Conservation (phyloP, 2,797 vertebrate genomes). For the Sus cebifrons region DNA sequence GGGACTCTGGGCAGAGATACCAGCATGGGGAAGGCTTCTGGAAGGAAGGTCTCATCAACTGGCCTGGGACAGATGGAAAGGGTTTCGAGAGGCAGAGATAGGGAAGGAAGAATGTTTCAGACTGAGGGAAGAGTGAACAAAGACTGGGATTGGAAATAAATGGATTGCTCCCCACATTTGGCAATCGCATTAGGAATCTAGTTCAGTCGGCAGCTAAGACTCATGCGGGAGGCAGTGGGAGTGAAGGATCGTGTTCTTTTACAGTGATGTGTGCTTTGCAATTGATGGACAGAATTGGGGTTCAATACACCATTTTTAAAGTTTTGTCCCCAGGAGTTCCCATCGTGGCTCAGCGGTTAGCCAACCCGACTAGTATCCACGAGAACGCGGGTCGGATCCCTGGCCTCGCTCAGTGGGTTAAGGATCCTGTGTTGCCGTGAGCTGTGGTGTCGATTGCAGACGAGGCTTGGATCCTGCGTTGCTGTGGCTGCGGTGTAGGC, state of each 20-base stretch:
- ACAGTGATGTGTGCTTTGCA: background rate
- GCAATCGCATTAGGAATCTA: too few species aligned
- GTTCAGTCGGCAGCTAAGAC: background rate
- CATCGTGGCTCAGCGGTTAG: too few species aligned
- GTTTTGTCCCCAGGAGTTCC: background rate
- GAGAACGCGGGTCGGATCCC: too few species aligned
- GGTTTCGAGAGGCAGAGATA: background rate
- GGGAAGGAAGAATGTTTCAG: background rate
- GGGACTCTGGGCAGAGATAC: background rate
- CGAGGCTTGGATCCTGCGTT: too few species aligned
- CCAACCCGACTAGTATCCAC: too few species aligned
- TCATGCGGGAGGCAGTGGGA: background rate
- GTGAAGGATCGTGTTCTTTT: background rate
- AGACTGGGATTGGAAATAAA: background rate
- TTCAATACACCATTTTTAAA: background rate
- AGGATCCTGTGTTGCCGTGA: too few species aligned
- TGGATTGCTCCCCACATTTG: background rate
- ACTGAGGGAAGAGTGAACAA: background rate
- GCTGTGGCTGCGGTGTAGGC: too few species aligned
- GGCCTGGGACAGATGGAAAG: background rate
- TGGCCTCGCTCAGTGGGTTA: too few species aligned
- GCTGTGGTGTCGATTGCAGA: too few species aligned
- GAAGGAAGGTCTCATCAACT: background rate
- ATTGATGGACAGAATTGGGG: background rate
- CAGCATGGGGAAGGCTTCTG: background rate